phyloP scores from a whole-genome alignment of 2,113 vertebrate species.

The Fregata magnificens region DNA sequence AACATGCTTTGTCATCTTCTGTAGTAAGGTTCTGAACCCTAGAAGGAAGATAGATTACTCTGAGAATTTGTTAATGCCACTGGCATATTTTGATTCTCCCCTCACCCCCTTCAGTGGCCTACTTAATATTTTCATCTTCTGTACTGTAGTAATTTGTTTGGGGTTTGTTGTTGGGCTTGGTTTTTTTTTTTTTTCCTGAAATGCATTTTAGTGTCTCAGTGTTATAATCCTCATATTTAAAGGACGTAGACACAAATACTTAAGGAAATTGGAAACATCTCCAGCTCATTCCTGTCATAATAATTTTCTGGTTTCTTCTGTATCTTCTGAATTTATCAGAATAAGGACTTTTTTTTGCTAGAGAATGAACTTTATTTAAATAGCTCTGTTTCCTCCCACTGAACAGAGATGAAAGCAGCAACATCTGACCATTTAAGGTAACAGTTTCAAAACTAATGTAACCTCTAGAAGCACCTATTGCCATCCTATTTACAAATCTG shows the following conservation, averaged over 20 bases:
- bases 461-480: background rate
- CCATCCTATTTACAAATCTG: background rate
- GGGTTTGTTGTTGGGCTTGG: background rate
- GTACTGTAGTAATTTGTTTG: background rate
- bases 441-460: background rate
- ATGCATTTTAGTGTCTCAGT: background rate
- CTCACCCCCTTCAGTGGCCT: background rate
- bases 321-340: background rate
- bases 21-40: background rate
- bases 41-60: background rate
- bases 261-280: background rate
- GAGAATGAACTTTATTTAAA: background rate
- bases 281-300: background rate
- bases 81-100: background rate
- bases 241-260: background rate
- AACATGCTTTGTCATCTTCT: background rate
- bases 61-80: background rate
- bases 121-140: background rate
- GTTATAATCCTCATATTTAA: background rate
- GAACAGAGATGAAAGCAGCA: background rate
- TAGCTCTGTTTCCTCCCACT: background rate
- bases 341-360: background rate
- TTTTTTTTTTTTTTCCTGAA: background rate
- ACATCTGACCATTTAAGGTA: background rate
- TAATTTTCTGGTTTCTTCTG: background rate